These are phyloP conservation scores for Manis pentadactyla DNA, from an alignment of 2,797 vertebrate genomes.

Conservation along the genomic window DNA sequence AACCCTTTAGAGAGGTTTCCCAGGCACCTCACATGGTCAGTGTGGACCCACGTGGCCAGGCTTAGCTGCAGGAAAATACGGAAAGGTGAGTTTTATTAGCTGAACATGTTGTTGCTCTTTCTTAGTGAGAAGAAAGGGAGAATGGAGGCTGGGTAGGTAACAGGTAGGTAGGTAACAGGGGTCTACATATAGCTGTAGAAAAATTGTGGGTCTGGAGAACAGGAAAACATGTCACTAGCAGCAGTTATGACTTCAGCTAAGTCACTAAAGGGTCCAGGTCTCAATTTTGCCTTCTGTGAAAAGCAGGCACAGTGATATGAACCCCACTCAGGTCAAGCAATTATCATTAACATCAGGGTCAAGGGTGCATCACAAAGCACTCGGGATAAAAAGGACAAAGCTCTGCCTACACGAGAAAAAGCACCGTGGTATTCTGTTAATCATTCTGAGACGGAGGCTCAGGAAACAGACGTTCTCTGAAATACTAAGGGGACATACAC, in stretches of 20 bases:
- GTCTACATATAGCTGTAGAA: not conserved
- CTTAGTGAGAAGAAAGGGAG: not conserved
- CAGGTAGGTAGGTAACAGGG: not conserved
- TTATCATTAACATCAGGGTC: not conserved
- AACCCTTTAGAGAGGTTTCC: not conserved
- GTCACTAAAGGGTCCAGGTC: not conserved
- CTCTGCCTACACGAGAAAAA: not conserved
- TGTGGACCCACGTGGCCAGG: not conserved
- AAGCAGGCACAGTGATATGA: not conserved
- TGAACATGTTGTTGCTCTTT: not conserved
- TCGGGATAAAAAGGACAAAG: not conserved
- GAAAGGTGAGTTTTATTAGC: not conserved
- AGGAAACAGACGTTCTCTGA: not conserved
- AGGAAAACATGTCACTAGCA: not conserved
- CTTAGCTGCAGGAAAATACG: not conserved
- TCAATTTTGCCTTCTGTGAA: not conserved
- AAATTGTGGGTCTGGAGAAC: not conserved
- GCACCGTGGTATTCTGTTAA: not conserved
- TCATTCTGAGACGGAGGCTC: not conserved
- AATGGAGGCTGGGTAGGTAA: not conserved
- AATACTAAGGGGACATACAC: not conserved
- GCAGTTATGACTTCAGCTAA: not conserved
- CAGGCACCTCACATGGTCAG: not conserved
- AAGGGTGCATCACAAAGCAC: not conserved
- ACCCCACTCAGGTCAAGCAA: rapidly evolving